Conservation (phyloP, 1,140 invertebrate species). For the Neodiprion pinetum region DNA sequence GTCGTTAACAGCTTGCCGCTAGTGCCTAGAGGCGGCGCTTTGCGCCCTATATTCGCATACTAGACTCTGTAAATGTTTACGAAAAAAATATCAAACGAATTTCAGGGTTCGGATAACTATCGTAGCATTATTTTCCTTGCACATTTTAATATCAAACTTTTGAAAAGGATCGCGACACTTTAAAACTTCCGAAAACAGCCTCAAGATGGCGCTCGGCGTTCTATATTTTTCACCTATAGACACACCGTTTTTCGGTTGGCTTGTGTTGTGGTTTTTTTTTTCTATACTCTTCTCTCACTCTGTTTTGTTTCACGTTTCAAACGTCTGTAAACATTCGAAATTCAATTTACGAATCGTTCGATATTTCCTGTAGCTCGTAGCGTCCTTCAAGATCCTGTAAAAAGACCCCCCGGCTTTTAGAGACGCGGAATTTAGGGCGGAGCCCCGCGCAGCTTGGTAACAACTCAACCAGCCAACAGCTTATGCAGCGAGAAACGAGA, state of each 20-base stretch:
- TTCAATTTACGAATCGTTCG: too few species aligned
- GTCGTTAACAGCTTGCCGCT: constrained; percentile 57
- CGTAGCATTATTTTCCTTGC: constrained; percentile 8
- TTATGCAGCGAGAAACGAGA: not conserved
- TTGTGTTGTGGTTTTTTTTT: not conserved
- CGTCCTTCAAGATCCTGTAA: too few species aligned
- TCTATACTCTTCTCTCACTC: too few species aligned
- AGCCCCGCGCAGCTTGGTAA: constrained; percentile 33
- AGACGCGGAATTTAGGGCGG: constrained; percentile 33
- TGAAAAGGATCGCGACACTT: constrained; percentile 13
- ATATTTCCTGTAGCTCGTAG: too few species aligned
- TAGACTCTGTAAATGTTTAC: constrained; percentile 9
- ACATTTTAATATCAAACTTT: constrained; percentile 12
- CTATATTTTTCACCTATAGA: constrained; percentile 9
- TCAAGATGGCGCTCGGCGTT: constrained; percentile 31
- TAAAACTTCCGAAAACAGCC: constrained; percentile 17
- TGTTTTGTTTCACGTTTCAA: too few species aligned
- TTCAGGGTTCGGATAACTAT: constrained; percentile 4
- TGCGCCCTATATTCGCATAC: constrained; percentile 19
- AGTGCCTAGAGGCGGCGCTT: constrained; percentile 48
- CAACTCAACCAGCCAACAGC: not conserved
- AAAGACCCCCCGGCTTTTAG: not conserved
- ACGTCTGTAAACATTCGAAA: too few species aligned
- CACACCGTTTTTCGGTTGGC: constrained; percentile 18
- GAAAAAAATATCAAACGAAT: not conserved